Evolutionary conservation across 2,797 vertebrate genomes (phyloP).

Genomic region (Rhodeus uyekii): DNA sequence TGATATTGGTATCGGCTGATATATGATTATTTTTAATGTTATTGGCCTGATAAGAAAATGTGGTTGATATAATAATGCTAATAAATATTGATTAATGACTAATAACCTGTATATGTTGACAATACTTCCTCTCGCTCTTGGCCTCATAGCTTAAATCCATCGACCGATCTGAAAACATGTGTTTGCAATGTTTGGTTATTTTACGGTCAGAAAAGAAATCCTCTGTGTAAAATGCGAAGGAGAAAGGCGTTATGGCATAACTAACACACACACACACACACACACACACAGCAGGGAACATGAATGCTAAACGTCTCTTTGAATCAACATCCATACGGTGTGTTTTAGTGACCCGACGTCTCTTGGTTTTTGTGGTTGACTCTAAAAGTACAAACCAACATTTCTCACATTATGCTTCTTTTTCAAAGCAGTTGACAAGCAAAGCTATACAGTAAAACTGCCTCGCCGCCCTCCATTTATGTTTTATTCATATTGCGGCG

Average conservation of each 20-base stretch:
- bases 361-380: not conserved
- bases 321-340: not conserved
- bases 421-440: conserved; percentile 27
- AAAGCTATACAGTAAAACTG: conserved; percentile 51
- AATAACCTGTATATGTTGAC: too few species aligned
- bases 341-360: conserved; percentile 2
- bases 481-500: conserved; percentile 78
- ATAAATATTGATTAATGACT: too few species aligned
- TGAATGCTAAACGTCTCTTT: conserved; percentile 3
- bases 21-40: too few species aligned
- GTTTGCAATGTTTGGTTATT: not conserved
- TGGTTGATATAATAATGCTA: too few species aligned
- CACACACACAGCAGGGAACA: conserved; percentile 2
- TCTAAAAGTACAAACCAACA: not conserved
- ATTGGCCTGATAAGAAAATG: too few species aligned
- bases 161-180: not conserved
- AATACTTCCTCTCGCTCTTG: too few species aligned
- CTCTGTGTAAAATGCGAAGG: not conserved
- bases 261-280: not conserved
- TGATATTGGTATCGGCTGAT: too few species aligned
- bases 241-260: not conserved
- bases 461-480: conserved; percentile 63
- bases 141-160: not conserved
- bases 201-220: conserved; percentile 6
- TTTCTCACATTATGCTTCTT: conserved; percentile 6